Evolutionary conservation across 2,888 invertebrate genomes (phyloP), one percentile per base, ranked within the genome.

Genomic region (Calephelis perditalis): DNA sequence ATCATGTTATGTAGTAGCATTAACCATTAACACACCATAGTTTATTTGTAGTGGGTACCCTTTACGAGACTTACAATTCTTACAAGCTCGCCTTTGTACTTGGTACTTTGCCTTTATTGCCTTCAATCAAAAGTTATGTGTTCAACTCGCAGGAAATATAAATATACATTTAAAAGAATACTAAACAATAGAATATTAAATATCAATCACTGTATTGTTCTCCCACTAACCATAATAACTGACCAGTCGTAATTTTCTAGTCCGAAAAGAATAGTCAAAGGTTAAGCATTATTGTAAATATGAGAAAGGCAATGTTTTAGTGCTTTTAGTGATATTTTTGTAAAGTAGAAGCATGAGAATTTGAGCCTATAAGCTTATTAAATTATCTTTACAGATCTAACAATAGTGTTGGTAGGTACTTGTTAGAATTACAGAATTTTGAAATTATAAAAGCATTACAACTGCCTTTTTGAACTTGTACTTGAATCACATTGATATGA

Each of bases 171-270:
- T 60, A 44, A 56, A 63, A 66, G 61, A 65, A 66, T 59, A 57
- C 52, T 67, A 65, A 69, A 75, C 74, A 74, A 74, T 74, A 64
- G 70, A 62, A 56, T 62, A 70, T 70, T 74, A 71, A 80, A 74
- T 71, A 74, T 75, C 78, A 82, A 86, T 79, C 70, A 74, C 71
- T 73, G 81, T 77, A 86, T 86, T 87, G 86, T 87, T 86, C 76
- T 52, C 58, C 43, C 65, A 9, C 47, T 26, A 26, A 26, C 7
- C 12, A 26, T 49, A 49, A 49, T 49, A 49, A 3, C 26, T 26
- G 49, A 49, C 26, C 49, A 49, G 49, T 8, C 40, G 40, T 49
- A 12, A 12, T 46, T 8, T 9, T 52, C 10, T 35, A 35, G 10
- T 52, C 11, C 52, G 35, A 52, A 52, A 49, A 52, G 35, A 49